Base-by-base conservation (phyloP, 2,888 invertebrate species). In the Parelbella ahira region DNA sequence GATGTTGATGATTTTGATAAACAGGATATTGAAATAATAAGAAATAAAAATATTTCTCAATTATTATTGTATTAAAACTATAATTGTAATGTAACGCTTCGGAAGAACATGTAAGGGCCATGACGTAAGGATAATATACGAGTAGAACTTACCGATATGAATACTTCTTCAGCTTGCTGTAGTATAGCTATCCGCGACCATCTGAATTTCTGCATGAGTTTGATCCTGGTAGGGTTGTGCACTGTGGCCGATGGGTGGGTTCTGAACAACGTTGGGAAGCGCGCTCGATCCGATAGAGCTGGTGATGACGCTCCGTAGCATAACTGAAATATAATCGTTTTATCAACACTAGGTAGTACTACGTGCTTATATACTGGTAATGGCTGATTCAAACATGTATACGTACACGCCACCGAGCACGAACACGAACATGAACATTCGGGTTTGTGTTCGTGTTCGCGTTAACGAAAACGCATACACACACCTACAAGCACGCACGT, bases 241-340 rank as follows among this genome's bases (percentile, higher is more conserved):
- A 99, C 97, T 0, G 98, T 99, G 9, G 99, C 99, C 11, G 99
- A 99, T 1, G 99, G 99, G 86, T 99, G 99, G 0, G 99, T 99
- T 42, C 99, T 93, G 88, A 99, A 99, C 55, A 99, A 91, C 3
- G 99, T 99, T 7, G 98, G 98, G 75, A 99, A 99, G 37, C 99
- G 92, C 56, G 96, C 94, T 39, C 99, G 92, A 84, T 99, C 97
- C 19, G 99, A 99, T 37, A 99, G 88, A 2, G 99, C 99, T 3
- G 99, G 99, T 33, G 98, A 98, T 60, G 98, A 98, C 15, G 99
- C 98, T 29, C 99, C 99, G 80, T 99, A 99, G 67, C 99, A 99
- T 19, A 99, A 88, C 98, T 99, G 88, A 6, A 39, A 30, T 3
- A 18, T n/a, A n/a, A n/a, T n/a, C n/a, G n/a, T n/a, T n/a, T n/a